These are phyloP conservation scores for Casuarius casuarius DNA, from an alignment of 2,113 vertebrate species.

Conservation along the genomic window DNA sequence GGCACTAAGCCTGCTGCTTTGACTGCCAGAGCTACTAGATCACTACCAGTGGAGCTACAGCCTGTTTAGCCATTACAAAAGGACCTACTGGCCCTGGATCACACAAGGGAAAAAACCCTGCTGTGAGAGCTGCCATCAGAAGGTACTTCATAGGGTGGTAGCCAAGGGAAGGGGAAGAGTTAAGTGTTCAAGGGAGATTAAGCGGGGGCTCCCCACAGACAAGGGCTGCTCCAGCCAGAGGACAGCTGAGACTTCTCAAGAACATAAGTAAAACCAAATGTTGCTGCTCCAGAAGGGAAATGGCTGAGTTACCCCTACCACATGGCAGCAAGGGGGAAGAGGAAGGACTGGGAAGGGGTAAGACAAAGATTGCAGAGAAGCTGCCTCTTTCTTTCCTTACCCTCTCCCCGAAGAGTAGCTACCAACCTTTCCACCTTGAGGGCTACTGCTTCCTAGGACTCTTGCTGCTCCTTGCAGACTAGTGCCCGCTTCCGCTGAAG, in stretches of 20 bases:
- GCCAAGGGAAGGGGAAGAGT: not conserved
- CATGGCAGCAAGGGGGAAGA: not conserved
- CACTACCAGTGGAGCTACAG: not conserved
- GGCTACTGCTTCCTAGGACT: not conserved
- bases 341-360: not conserved
- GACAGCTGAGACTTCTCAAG: not conserved
- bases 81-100: not conserved
- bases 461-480: not conserved
- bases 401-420: not conserved
- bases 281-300: not conserved
- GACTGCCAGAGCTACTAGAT: not conserved
- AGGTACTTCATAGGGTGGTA: not conserved
- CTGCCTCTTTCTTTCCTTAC: not conserved
- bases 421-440: not conserved
- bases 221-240: not conserved
- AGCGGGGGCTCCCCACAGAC: too few species aligned
- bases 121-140: not conserved
- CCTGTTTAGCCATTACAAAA: not conserved
- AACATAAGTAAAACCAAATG: not conserved
- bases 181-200: not conserved
- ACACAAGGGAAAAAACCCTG: not conserved
- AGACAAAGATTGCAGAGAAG: not conserved
- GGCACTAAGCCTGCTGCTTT: not conserved
- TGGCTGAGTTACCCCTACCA: not conserved
- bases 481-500: not conserved